Conservation (phyloP, 2,113 vertebrate genomes). For the Morone chrysops region DNA sequence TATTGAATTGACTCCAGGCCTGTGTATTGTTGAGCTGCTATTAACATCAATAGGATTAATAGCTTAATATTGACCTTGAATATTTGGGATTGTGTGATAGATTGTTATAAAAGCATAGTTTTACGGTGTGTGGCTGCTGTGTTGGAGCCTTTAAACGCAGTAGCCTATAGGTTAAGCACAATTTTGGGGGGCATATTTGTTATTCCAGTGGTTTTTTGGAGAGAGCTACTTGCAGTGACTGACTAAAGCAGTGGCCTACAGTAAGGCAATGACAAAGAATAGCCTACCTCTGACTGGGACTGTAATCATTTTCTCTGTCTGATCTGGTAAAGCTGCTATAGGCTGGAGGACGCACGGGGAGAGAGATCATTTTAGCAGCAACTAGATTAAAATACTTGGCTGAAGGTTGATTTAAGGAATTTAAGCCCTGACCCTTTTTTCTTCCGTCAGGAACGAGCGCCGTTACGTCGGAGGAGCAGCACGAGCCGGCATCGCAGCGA, state of each 20-base stretch:
- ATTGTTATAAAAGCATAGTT: background rate
- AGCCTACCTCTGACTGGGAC: slow-evolving; percentile 5
- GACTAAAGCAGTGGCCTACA: slow-evolving; percentile 44
- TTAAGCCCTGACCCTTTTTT: slow-evolving; percentile 71
- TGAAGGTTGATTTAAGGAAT: slow-evolving; percentile 69
- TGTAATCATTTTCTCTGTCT: background rate
- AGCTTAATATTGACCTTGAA: slow-evolving; percentile 57
- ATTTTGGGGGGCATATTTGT: slow-evolving; percentile 8
- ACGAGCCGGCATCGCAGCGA: slow-evolving; percentile 71
- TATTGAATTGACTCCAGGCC: background rate
- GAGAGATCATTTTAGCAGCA: slow-evolving; percentile 35
- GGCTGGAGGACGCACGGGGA: slow-evolving; percentile 8
- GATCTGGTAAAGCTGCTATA: slow-evolving; percentile 3
- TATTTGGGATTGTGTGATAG: background rate
- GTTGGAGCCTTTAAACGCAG: background rate
- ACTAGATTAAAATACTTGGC: slow-evolving; percentile 53
- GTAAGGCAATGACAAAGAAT: slow-evolving; percentile 33
- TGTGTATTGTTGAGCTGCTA: slow-evolving; percentile 1
- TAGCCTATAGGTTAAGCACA: background rate
- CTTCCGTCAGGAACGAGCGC: slow-evolving; percentile 75
- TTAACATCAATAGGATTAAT: slow-evolving; percentile 24
- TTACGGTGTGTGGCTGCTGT: too few relatives aligned
- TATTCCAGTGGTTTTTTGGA: slow-evolving; percentile 37
- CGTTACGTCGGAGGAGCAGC: slow-evolving; percentile 81
- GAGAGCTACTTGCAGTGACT: slow-evolving; percentile 15